Evolutionary conservation across 2,888 invertebrate genomes (phyloP), one percentile per base, ranked within the genome.

Genomic region (Syritta pipiens): DNA sequence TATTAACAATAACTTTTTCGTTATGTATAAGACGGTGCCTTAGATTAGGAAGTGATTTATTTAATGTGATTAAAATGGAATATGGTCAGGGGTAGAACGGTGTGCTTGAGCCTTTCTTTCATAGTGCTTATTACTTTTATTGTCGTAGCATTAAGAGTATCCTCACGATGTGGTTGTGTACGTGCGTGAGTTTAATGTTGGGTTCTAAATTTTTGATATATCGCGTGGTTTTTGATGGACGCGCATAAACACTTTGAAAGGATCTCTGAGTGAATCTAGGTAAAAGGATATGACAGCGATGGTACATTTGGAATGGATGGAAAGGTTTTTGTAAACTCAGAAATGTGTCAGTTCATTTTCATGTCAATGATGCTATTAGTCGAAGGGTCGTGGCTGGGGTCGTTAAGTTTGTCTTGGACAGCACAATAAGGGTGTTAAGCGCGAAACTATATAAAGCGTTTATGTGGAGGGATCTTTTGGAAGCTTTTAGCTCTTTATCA

Each of bases 31-130:
- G 63, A 40, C 40, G 71, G 17, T 22, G 40, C 53, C 40, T 48
- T 42, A 65, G 77, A 60, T 77, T 77, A 53, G 42, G 51, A 53
- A 71, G 71, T 37, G 63, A 71, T 76, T 69, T 62, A 68, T 68
- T 68, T 62, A 69, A 69, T 63, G 42, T 17, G 44, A 62, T 69
- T 69, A 62, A 63, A 62, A 76, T 63, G 62, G 48, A 42, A 62
- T 48, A 19, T 14, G 22, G 59, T 35, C 22, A 26, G 26, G 59
- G 19, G 24, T 32, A 30, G 2, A 28, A 26, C n/a, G 48, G 46
- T 53, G 32, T 26, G 49, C 49, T 57, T 55, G 53, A 60, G 51
- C 46, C 67, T 46, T 74, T 67, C 30, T 5, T 51, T 57, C 57
- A 42, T 57, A 57, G 63, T 63, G 57, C 63, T 57, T 72, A 72